phyloP scores from a whole-genome alignment of 2,113 vertebrate species.

The Elephantulus edwardii region DNA sequence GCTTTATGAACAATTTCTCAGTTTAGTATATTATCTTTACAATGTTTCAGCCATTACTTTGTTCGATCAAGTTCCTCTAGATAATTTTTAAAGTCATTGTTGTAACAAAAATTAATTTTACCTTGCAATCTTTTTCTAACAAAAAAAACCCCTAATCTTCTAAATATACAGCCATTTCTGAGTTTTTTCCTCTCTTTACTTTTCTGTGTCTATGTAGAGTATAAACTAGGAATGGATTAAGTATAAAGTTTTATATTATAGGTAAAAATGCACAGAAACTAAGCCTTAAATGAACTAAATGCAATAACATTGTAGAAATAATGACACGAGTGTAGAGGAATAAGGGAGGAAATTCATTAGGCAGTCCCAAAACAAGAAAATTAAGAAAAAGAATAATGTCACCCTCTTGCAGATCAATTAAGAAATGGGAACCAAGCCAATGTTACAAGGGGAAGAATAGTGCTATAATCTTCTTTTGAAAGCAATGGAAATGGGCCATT shows the following conservation, averaged over 20 bases:
- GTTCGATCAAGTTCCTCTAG: background rate
- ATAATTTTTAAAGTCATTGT: background rate
- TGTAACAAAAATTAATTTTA: constrained; percentile 19
- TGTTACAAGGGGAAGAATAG: constrained; percentile 70
- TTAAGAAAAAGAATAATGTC: constrained; percentile 74
- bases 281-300: background rate
- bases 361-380: constrained; percentile 68
- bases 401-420: constrained; percentile 75
- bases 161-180: background rate
- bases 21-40: background rate
- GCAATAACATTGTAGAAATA: background rate
- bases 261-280: background rate
- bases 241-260: background rate
- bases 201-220: background rate
- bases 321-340: constrained; percentile 34
- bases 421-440: constrained; percentile 79
- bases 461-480: constrained; percentile 80
- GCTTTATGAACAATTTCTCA: background rate
- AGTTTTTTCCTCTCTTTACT: background rate
- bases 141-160: background rate
- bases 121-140: background rate
- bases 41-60: background rate
- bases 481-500: constrained; percentile 78
- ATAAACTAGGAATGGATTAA: background rate
- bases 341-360: constrained; percentile 54